A percentile compares a stretch with the other conserved stretches of the same genome.
Evolutionary conservation across 2,888 invertebrate genomes (phyloP).

Genomic region (Alitta virens): DNA sequence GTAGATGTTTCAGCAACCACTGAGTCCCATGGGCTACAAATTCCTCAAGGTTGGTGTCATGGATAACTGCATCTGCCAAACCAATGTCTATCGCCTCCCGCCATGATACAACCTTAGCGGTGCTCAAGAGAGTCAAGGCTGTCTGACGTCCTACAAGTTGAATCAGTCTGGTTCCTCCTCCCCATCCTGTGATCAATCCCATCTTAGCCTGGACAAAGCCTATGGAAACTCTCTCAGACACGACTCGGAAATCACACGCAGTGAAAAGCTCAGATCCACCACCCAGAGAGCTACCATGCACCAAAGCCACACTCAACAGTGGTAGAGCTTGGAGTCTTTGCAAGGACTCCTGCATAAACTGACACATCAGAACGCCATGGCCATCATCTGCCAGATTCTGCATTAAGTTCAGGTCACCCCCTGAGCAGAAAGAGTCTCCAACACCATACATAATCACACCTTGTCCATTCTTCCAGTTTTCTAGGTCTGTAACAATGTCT

Average conservation of each 20-base stretch:
- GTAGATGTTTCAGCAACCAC: slow-evolving; percentile 49
- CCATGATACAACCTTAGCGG: slow-evolving; percentile 44
- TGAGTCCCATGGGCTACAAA: slow-evolving; percentile 36
- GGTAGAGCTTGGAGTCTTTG: slow-evolving; percentile 57
- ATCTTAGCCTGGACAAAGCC: slow-evolving; percentile 60
- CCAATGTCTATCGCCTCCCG: slow-evolving; percentile 55
- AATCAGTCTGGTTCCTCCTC: slow-evolving; percentile 58
- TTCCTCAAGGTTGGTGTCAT: slow-evolving; percentile 29
- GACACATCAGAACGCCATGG: slow-evolving; percentile 57
- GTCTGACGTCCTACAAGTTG: slow-evolving; percentile 54
- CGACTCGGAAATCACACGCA: slow-evolving; percentile 60
- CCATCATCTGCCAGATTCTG: slow-evolving; percentile 40
- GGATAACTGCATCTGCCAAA: slow-evolving; percentile 54
- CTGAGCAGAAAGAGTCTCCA: slow-evolving; percentile 61
- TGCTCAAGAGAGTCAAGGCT: slow-evolving; percentile 57
- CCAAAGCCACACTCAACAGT: slow-evolving; percentile 59
- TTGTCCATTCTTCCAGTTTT: slow-evolving; percentile 58
- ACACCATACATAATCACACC: slow-evolving; percentile 59
- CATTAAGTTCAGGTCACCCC: slow-evolving; percentile 57
- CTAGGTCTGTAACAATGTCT: slow-evolving; percentile 55
- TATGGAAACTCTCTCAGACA: slow-evolving; percentile 53
- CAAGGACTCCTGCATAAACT: slow-evolving; percentile 59
- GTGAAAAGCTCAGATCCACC: slow-evolving; percentile 62
- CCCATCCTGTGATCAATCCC: slow-evolving; percentile 61
- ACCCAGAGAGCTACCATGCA: slow-evolving; percentile 61